Percentiles rank a stretch among this genome's conserved stretches.
These are phyloP conservation scores for Pseudonaja textilis DNA, from an alignment of 2,113 vertebrate genomes.

Conservation along the genomic window DNA sequence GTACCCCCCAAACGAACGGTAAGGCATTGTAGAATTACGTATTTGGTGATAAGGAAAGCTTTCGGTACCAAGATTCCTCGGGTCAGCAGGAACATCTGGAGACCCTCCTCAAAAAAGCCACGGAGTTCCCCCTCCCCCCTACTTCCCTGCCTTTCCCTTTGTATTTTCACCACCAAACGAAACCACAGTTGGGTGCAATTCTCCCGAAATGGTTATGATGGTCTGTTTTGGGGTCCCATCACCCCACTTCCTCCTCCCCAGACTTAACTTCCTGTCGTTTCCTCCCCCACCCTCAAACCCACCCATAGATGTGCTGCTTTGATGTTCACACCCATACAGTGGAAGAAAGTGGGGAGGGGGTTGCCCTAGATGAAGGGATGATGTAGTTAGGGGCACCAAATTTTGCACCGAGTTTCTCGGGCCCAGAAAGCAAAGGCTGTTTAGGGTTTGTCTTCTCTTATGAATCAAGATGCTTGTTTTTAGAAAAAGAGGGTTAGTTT, in stretches of 20 bases:
- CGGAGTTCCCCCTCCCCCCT: not conserved
- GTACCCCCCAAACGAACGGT: not conserved
- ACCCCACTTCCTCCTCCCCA: not conserved
- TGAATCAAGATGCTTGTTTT: too few relatives aligned
- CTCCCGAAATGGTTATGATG: fast-evolving
- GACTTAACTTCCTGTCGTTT: not conserved
- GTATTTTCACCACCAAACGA: not conserved
- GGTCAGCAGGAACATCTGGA: not conserved
- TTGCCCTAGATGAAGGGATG: not conserved
- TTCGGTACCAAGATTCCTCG: too few relatives aligned
- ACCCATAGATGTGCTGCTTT: not conserved
- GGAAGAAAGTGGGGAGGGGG: not conserved
- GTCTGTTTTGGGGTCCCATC: not conserved
- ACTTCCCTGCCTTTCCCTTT: not conserved
- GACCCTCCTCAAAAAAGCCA: not conserved
- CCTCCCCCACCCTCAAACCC: too few relatives aligned
- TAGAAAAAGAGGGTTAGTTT: not conserved
- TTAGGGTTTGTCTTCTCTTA: too few relatives aligned
- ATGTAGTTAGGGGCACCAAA: too few relatives aligned
- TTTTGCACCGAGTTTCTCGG: not conserved
- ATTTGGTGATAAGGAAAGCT: not conserved
- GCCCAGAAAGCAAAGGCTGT: not conserved
- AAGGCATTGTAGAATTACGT: not conserved
- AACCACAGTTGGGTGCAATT: fast-evolving
- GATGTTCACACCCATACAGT: not conserved